Conservation (phyloP, 2,888 invertebrate genomes). For the Pasiphila rectangulata region DNA sequence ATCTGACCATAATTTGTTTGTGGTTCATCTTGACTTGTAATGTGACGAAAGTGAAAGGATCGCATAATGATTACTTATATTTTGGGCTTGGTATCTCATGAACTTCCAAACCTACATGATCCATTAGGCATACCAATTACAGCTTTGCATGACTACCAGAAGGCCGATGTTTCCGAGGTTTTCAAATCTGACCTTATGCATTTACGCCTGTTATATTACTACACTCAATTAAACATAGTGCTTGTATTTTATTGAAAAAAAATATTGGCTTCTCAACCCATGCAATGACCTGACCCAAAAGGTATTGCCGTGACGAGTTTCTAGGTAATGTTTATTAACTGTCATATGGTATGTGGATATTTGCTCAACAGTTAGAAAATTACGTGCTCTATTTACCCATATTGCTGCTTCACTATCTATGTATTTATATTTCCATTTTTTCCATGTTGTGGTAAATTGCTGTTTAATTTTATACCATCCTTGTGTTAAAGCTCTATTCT, state of each 20-base stretch:
- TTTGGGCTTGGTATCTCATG: constrained; percentile 18
- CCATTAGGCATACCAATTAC: constrained; percentile 33
- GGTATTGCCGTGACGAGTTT: no score
- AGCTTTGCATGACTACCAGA: constrained; percentile 29
- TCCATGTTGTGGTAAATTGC: not conserved
- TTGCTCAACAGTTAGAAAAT: constrained; percentile 8
- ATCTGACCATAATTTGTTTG: constrained; percentile 41
- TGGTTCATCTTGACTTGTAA: constrained; percentile 45
- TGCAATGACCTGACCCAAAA: no score
- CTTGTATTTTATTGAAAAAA: constrained; percentile 5
- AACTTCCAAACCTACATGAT: constrained; percentile 21
- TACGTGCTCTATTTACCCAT: constrained; percentile 15
- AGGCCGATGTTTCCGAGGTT: constrained; percentile 31
- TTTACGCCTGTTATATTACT: constrained; percentile 14
- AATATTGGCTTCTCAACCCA: not conserved
- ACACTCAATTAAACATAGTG: constrained; percentile 19
- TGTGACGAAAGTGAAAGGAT: constrained; percentile 55
- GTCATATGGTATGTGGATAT: not conserved
- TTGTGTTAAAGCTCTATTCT: not conserved
- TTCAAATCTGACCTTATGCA: constrained; percentile 28
- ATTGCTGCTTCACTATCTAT: not conserved
- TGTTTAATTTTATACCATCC: not conserved
- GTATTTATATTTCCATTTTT: not conserved
- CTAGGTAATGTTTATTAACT: not conserved
- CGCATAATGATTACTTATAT: constrained; percentile 31